Base-by-base conservation (phyloP, 2,113 vertebrate genomes). In the Hepsetus odoe region DNA sequence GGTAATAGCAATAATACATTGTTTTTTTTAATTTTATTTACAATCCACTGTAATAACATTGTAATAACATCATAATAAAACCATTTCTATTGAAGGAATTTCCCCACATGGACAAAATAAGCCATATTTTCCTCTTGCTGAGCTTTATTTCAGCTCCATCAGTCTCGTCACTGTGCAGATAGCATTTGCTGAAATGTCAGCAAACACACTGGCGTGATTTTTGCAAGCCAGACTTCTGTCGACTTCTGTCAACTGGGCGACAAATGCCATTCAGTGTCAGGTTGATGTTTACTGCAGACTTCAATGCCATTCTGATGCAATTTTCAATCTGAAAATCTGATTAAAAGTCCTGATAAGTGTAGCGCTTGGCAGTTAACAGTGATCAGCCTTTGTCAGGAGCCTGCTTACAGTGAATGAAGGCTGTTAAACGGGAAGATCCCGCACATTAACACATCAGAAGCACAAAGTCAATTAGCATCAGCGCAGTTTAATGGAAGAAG, bases 111-210 rank as follows among this genome's bases (percentile, higher is more conserved):
- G 1, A 26, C 12, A 9, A 35, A 35, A 32, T 7, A 33, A 35
- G 59, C 16, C 33, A 40, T 22, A 2, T 20, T 22, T 18, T n/a
- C 35, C 35, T n/a, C 71, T 1, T 5, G 20, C 51, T 58, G 0
- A 9, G 32, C 55, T 24, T 28, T 40, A n/a, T n/a, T 20, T 35
- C 28, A 32, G 30, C 9, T 68, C 30, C 7, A 4, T 42, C 44
- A 44, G 58, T 67, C 58, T 44, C 28, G 38, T 77, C 58, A 46
- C 12, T 7, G 33, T 1, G 26, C n/a, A 35, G 22, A 64, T 35
- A 58, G 65, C 24, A 58, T 56, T 77, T 66, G 13, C 35, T 22
- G 33, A 68, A 77, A 77, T 35, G 65, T 77, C 65, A 68, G 28
- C 38, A 11, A 58, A 53, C 35, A 22, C 24, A 8, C 11, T 4